phyloP scores from a whole-genome alignment of 2,888 invertebrate genomes.

The Agriopis leucophaearia region DNA sequence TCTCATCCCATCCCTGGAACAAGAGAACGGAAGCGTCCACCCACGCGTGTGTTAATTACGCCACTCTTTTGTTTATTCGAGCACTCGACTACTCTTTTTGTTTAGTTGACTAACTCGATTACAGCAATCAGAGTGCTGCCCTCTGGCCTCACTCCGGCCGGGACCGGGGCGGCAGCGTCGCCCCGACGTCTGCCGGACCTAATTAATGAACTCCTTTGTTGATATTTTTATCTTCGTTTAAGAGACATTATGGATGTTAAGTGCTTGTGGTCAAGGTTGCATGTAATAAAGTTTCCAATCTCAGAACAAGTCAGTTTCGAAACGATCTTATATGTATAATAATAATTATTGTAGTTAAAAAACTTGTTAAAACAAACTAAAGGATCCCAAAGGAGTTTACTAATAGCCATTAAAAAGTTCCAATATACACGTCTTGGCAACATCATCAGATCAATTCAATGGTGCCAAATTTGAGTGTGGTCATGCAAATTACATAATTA shows the following conservation, averaged over 20 bases:
- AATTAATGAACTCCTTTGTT: slow-evolving; percentile 49
- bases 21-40: slow-evolving; percentile 67
- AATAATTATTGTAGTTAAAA: too few species aligned
- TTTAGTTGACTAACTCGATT: slow-evolving; percentile 83
- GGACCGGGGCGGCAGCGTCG: slow-evolving; percentile 49
- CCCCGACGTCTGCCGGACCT: slow-evolving; percentile 62
- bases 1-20: slow-evolving; percentile 43
- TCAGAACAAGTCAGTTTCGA: too few species aligned
- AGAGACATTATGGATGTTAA: slow-evolving; percentile 20
- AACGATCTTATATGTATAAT: too few species aligned
- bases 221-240: slow-evolving; percentile 37
- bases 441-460: too few species aligned
- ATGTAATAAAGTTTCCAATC: not conserved
- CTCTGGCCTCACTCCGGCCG: slow-evolving; percentile 64
- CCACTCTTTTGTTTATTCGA: slow-evolving; percentile 81
- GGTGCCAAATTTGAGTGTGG: too few species aligned
- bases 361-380: too few species aligned
- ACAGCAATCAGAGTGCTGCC: slow-evolving; percentile 80
- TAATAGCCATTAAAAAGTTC: too few species aligned
- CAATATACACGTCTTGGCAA: too few species aligned
- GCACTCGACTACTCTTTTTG: slow-evolving; percentile 77
- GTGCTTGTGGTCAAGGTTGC: slow-evolving; percentile 26
- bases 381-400: too few species aligned
- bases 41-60: slow-evolving; percentile 78
- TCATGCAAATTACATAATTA: too few species aligned